A percentile compares a stretch with the other conserved stretches of the same genome.
These are phyloP conservation scores for Zaprionus davidi DNA, from an alignment of 1,140 invertebrate genomes.

Conservation along the genomic window DNA sequence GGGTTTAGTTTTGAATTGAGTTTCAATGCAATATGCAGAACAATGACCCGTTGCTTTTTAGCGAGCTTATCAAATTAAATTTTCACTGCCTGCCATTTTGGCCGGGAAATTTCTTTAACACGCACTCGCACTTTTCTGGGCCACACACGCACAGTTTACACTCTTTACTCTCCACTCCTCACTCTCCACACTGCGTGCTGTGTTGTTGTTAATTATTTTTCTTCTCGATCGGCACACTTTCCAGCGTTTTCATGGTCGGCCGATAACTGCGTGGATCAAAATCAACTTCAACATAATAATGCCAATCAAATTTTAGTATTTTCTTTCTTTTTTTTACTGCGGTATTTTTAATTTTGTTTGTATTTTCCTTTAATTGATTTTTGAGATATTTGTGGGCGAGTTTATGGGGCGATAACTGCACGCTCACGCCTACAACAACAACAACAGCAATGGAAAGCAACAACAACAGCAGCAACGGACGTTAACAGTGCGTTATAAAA, in stretches of 20 bases:
- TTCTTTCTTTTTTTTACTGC: background rate
- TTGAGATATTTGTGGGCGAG: constrained; percentile 48
- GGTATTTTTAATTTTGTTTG: constrained; percentile 30
- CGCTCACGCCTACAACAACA: constrained; percentile 28
- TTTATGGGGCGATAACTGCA: constrained; percentile 59
- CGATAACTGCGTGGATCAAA: constrained; percentile 42
- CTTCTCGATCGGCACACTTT: constrained; percentile 52
- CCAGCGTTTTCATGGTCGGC: constrained; percentile 64
- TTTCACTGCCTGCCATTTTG: constrained; percentile 69
- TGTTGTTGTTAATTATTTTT: constrained; percentile 50
- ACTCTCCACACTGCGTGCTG: background rate
- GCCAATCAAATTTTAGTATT: constrained; percentile 47
- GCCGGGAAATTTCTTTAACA: constrained; percentile 36
- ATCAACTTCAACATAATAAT: constrained; percentile 34
- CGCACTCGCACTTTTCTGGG: constrained; percentile 46
- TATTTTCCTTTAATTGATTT: constrained; percentile 65
- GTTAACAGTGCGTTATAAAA: constrained; percentile 5
- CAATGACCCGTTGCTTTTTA: constrained; percentile 32
- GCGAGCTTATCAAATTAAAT: constrained; percentile 55
- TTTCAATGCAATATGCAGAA: constrained; percentile 21
- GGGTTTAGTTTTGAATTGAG: background rate
- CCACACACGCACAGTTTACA: constrained; percentile 11
- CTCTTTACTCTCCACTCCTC: background rate
- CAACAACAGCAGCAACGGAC: background rate
- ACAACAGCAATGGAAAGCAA: background rate